A percentile compares a stretch with the other conserved stretches of the same genome.
Evolutionary conservation across 2,797 vertebrate genomes (phyloP).

Genomic region (Cryptoprocta ferox): DNA sequence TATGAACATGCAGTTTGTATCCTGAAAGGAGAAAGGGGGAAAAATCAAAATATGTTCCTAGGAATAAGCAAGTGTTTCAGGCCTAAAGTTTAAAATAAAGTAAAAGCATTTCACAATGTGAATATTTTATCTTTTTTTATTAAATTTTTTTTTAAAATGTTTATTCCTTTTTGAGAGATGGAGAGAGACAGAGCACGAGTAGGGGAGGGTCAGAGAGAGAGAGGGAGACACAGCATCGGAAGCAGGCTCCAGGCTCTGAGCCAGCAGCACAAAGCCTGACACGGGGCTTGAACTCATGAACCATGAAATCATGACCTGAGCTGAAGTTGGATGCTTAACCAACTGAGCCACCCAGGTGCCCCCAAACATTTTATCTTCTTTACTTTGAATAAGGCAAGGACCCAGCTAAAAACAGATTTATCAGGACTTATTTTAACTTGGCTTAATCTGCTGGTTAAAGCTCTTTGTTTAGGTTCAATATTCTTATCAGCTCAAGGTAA

Average conservation of each 20-base stretch:
- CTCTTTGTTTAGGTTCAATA: slow-evolving; percentile 6
- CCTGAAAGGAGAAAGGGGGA: not conserved
- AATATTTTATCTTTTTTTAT: not conserved
- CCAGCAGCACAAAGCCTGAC: too few relatives aligned
- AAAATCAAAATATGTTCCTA: not conserved
- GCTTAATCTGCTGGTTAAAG: not conserved
- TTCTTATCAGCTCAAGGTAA: not conserved
- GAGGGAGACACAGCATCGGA: too few relatives aligned
- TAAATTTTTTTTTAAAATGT: too few relatives aligned
- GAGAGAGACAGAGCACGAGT: too few relatives aligned
- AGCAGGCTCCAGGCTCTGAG: too few relatives aligned
- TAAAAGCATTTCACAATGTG: not conserved
- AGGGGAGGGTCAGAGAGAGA: too few relatives aligned
- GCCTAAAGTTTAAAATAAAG: not conserved
- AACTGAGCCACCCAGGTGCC: too few relatives aligned
- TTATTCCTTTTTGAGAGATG: too few relatives aligned
- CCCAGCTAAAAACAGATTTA: slow-evolving; percentile 10
- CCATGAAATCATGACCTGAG: too few relatives aligned
- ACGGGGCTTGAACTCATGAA: too few relatives aligned
- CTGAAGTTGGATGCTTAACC: too few relatives aligned
- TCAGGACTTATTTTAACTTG: not conserved
- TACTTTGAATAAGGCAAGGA: not conserved
- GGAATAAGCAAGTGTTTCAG: not conserved
- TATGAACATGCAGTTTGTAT: not conserved
- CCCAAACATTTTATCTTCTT: not conserved